Base-by-base conservation (phyloP, 1,140 invertebrate species). In the Drosophila navojoa region DNA sequence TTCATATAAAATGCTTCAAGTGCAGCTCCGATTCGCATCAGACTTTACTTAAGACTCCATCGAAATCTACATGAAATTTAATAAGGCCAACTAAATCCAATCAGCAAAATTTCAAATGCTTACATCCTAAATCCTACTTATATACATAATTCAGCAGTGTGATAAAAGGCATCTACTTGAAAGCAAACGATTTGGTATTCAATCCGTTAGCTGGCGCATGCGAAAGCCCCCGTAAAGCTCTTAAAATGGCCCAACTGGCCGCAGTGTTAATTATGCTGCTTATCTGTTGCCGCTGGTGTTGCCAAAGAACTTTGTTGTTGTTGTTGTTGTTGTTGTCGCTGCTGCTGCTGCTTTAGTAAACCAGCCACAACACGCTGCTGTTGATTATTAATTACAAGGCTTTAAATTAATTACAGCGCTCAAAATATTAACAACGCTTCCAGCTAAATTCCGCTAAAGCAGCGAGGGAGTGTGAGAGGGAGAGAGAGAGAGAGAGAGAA, bases 321-420 rank as follows among this genome's bases (percentile, higher is more conserved):
- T 38, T 40, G 50, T 7, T 50, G 49, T 44, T 73, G 63, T 64
- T 42, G 52, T 38, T 40, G 55, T 5, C 3, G 19, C 19, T 22
- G 19, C 19, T 50, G 47, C 38, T 72, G 63, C 64, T 42, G 52
- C 42, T 32, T 49, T 13, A 45, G 58, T 44, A 29, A 45, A 38
- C 38, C 63, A 55, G 55, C 76, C 76, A 53, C 70, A 84, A 71
- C 54, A 76, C 77, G 68, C 58, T 73, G 77, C 70, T 67, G 78
- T 78, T 81, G 79, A 77, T 85, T 85, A 85, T 85, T 85, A 87
- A 85, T 85, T 85, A 87, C 82, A 86, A 72, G 76, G 82, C 80
- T 87, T 85, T 81, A 85, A 85, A 85, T 87, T 87, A 85, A 85
- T 85, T 85, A 85, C 79, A 70, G 75, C 77, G 82, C 81, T 85